Conservation (phyloP, 2,888 invertebrate genomes). For the Melinopterus prodromus region DNA sequence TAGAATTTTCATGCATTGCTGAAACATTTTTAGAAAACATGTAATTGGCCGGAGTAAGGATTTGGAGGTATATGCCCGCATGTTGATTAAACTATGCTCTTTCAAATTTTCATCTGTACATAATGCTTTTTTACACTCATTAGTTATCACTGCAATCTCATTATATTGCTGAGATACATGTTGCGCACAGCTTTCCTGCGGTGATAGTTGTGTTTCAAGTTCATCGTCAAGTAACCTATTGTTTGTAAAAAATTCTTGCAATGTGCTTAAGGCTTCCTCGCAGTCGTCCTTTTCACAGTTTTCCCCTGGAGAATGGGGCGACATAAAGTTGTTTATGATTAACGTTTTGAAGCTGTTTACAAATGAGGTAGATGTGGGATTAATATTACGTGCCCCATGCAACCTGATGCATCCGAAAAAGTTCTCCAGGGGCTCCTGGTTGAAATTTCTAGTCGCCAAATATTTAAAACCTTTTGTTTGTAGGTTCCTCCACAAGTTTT, state of each 20-base stretch:
- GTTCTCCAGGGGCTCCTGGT: conserved; percentile 42
- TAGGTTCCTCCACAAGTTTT: too few relatives aligned
- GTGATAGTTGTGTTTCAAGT: too few relatives aligned
- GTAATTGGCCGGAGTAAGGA: neutral
- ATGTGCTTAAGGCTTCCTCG: too few relatives aligned
- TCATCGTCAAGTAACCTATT: too few relatives aligned
- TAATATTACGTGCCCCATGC: conserved; percentile 37
- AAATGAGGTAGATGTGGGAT: conserved; percentile 32
- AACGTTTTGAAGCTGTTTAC: too few relatives aligned
- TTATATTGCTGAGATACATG: conserved; percentile 46
- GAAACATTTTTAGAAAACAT: neutral
- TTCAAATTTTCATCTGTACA: neutral
- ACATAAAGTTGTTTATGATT: too few relatives aligned
- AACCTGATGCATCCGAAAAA: conserved; percentile 36
- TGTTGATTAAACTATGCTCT: too few relatives aligned
- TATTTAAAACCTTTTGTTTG: too few relatives aligned
- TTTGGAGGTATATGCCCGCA: neutral
- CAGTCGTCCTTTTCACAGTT: too few relatives aligned
- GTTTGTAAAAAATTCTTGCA: neutral
- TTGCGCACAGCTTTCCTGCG: neutral
- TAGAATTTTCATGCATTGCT: neutral
- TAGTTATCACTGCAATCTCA: conserved; percentile 39
- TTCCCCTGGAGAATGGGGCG: too few relatives aligned
- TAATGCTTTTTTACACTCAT: neutral
- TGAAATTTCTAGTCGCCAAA: conserved; percentile 32